Conservation (phyloP, 2,113 vertebrate species). For the Pontoporia blainvillei region DNA sequence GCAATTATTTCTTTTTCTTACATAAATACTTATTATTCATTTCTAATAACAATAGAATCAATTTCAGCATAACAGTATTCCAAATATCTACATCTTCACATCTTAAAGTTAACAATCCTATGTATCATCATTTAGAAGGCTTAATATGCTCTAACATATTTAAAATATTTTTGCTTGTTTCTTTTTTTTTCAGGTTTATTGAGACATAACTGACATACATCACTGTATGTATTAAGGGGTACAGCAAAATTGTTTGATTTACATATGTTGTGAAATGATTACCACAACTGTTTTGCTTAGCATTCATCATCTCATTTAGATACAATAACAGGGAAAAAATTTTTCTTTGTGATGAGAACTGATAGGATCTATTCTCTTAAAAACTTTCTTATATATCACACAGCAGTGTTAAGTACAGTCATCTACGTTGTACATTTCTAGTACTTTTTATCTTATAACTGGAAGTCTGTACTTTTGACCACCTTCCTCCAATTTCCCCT, state of each 20-base stretch:
- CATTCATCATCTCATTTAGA: not conserved
- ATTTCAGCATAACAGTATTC: not conserved
- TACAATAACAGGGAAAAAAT: not conserved
- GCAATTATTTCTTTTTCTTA: not conserved
- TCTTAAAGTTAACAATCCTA: not conserved
- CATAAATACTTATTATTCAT: not conserved
- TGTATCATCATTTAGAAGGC: not conserved
- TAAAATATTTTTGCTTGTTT: not conserved
- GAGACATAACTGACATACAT: not conserved
- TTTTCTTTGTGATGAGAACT: not conserved
- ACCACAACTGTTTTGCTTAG: not conserved
- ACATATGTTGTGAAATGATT: not conserved
- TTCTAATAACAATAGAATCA: not conserved
- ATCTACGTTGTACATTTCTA: not conserved
- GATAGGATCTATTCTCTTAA: not conserved
- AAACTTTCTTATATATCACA: no score
- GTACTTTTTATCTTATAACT: not conserved
- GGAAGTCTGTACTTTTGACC: not conserved
- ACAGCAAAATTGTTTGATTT: not conserved
- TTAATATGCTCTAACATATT: not conserved
- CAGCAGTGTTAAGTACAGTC: not conserved
- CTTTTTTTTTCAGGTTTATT: not conserved
- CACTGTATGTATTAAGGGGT: not conserved
- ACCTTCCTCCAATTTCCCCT: not conserved
- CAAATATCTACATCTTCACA: not conserved